These are phyloP conservation scores for Saturnia japonica DNA, from an alignment of 2,888 invertebrate genomes.

Conservation along the genomic window DNA sequence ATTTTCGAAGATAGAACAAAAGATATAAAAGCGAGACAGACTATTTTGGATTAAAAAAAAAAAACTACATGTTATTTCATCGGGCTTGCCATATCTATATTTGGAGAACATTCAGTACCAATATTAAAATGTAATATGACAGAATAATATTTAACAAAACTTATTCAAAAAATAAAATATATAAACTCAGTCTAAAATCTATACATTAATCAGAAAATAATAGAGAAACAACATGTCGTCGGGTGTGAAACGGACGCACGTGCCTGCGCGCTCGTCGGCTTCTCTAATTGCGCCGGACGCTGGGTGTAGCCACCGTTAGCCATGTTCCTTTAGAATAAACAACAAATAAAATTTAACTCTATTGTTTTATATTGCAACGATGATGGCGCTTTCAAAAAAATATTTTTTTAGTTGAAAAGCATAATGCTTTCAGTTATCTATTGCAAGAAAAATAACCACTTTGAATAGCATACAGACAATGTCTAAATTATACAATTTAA, in stretches of 20 bases:
- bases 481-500: background rate
- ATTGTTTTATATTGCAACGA: slow-evolving; percentile 26
- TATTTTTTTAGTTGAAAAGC: background rate
- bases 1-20: too few species aligned
- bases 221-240: slow-evolving; percentile 23
- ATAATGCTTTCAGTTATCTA: background rate
- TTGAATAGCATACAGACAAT: background rate
- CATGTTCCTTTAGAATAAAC: slow-evolving; percentile 34
- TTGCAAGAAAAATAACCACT: background rate
- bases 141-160: background rate
- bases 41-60: too few species aligned
- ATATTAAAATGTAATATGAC: background rate
- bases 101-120: background rate
- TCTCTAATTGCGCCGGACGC: slow-evolving; percentile 33
- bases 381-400: background rate
- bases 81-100: too few species aligned
- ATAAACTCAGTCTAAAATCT: background rate
- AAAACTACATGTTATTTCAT: too few species aligned
- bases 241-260: slow-evolving; percentile 27
- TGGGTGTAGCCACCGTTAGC: slow-evolving; percentile 23
- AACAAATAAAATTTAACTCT: slow-evolving; percentile 29
- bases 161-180: background rate
- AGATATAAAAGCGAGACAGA: too few species aligned
- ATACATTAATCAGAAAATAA: background rate
- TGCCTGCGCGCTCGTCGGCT: too few species aligned